Conservation (phyloP, 1,140 invertebrate genomes). For the Lethocerus indicus region DNA sequence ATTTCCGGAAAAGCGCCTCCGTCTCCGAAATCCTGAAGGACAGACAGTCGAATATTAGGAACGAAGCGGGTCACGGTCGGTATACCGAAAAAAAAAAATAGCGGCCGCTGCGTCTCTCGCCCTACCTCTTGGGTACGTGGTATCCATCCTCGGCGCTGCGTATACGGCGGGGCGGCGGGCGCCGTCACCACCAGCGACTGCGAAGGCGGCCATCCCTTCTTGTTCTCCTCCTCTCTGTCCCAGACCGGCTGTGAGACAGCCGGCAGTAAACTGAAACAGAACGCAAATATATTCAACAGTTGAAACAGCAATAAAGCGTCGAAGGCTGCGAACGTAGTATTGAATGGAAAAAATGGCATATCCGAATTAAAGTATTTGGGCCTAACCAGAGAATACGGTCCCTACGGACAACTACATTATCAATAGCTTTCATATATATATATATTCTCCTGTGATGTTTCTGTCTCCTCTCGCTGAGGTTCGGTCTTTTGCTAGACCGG, state of each 20-base stretch:
- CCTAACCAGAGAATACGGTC: too few relatives aligned
- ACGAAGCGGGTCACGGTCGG: neutral
- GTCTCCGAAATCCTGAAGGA: slow-evolving; percentile 62
- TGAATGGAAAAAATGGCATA: too few relatives aligned
- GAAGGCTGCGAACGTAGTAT: too few relatives aligned
- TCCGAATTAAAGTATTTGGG: too few relatives aligned
- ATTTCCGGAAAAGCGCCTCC: slow-evolving; percentile 98
- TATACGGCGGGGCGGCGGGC: slow-evolving; percentile 89
- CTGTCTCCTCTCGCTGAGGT: too few relatives aligned
- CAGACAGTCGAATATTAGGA: neutral
- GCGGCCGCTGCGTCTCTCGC: slow-evolving; percentile 16
- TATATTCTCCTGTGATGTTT: too few relatives aligned
- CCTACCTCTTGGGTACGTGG: slow-evolving; percentile 71
- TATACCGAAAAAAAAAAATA: neutral
- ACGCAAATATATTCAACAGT: slow-evolving; percentile 8
- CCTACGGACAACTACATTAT: too few relatives aligned
- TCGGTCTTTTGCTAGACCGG: too few relatives aligned
- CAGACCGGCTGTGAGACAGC: slow-evolving; percentile 66
- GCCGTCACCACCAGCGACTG: slow-evolving; percentile 48
- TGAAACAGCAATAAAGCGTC: too few relatives aligned
- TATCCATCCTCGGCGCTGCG: slow-evolving; percentile 86
- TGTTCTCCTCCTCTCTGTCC: slow-evolving; percentile 74
- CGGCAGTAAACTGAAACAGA: slow-evolving; percentile 50
- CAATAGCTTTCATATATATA: too few relatives aligned
- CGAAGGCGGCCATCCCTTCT: slow-evolving; percentile 37